Evolutionary conservation across 2,888 invertebrate species (phyloP).

Genomic region (Nipponacmea schrenckii): DNA sequence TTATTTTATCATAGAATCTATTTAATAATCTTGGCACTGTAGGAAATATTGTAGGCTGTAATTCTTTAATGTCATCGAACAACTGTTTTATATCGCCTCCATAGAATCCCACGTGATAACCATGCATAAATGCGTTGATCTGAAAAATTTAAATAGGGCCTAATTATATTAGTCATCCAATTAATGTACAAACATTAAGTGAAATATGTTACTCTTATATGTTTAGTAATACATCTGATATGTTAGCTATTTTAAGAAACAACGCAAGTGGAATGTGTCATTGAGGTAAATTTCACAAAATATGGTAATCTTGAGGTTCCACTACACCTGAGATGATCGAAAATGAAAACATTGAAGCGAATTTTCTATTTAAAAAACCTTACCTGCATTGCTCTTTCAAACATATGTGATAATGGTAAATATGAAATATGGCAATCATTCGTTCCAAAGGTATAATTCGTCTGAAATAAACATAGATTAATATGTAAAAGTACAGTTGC

Average conservation of each 20-base stretch:
- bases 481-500: background rate
- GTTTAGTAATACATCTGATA: too few species aligned
- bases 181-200: too few species aligned
- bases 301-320: too few species aligned
- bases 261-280: too few species aligned
- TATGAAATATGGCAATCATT: slow-evolving; percentile 78
- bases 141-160: slow-evolving; percentile 41
- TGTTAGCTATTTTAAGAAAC: too few species aligned
- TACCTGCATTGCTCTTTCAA: slow-evolving; percentile 77
- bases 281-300: too few species aligned
- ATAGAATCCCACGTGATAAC: slow-evolving; percentile 70
- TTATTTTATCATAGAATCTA: slow-evolving; percentile 64
- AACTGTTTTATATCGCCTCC: slow-evolving; percentile 45
- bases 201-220: too few species aligned
- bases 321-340: too few species aligned
- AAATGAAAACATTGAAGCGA: too few species aligned
- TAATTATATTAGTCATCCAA: too few species aligned
- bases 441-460: slow-evolving; percentile 22
- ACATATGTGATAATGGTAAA: slow-evolving; percentile 95
- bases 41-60: slow-evolving; percentile 55
- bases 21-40: slow-evolving; percentile 58
- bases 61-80: slow-evolving; percentile 46
- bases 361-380: background rate
- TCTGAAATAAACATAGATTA: slow-evolving; percentile 31
- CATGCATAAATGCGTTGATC: slow-evolving; percentile 77